Evolutionary conservation across 2,113 vertebrate species (phyloP).

Genomic region (Cynoglossus semilaevis): DNA sequence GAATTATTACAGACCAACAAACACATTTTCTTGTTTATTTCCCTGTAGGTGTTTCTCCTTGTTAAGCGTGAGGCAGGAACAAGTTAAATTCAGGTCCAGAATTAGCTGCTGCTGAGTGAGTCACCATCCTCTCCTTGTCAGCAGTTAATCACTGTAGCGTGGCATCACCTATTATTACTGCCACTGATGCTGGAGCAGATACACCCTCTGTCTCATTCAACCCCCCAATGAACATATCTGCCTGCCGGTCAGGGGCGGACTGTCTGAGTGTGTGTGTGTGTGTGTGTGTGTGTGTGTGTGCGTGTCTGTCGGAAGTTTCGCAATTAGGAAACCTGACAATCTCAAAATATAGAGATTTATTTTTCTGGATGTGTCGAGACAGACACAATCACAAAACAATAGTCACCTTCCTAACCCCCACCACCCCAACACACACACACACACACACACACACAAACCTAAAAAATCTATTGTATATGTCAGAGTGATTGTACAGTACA

Average conservation of each 20-base stretch:
- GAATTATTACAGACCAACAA: constrained; percentile 13
- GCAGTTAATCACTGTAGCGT: constrained; percentile 45
- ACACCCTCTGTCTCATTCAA: not conserved
- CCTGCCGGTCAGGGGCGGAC: not conserved
- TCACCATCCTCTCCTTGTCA: constrained; percentile 49
- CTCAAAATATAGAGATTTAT: constrained; percentile 45
- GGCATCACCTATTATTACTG: constrained; percentile 58
- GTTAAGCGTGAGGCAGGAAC: constrained; percentile 22
- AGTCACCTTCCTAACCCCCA: constrained; percentile 42
- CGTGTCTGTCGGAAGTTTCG: not conserved
- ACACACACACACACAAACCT: constrained; percentile 57
- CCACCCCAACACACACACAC: too few relatives aligned
- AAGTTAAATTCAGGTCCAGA: constrained; percentile 25
- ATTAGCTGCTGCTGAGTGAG: constrained; percentile 50
- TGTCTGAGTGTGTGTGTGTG: constrained; percentile 12
- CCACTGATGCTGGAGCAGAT: constrained; percentile 53
- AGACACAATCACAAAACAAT: constrained; percentile 43
- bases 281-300: constrained; percentile 16
- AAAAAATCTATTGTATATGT: constrained; percentile 38
- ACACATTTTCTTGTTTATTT: constrained; percentile 14
- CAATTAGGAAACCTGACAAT: constrained; percentile 17
- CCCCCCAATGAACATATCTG: constrained; percentile 5
- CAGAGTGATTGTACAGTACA: constrained; percentile 36
- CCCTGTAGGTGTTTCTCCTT: constrained; percentile 6
- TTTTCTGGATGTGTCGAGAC: constrained; percentile 34